Conservation (phyloP, 1,140 invertebrate species). For the Drosophila simulans region DNA sequence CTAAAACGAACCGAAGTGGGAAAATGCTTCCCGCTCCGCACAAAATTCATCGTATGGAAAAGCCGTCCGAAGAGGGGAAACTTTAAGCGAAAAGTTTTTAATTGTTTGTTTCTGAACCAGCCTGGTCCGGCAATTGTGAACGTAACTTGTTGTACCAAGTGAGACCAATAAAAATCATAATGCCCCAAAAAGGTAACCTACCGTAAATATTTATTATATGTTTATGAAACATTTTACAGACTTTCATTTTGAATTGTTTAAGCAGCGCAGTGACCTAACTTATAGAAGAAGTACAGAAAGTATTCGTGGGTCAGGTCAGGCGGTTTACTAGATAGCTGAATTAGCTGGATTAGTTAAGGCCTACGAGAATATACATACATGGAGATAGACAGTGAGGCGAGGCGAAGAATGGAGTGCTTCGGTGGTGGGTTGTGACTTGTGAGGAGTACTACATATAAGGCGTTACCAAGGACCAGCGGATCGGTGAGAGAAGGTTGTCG, state of each 20-base stretch:
- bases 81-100: conserved; percentile 73
- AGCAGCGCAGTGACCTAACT: conserved; percentile 69
- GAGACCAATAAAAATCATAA: conserved; percentile 33
- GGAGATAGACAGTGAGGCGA: conserved; percentile 20
- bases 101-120: conserved; percentile 58
- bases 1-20: conserved; percentile 30
- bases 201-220: conserved; percentile 81
- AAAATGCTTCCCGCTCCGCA: conserved; percentile 43
- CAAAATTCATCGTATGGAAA: conserved; percentile 62
- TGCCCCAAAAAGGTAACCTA: conserved; percentile 66
- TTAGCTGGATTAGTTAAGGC: conserved; percentile 28
- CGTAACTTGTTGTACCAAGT: conserved; percentile 37
- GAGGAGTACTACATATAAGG: conserved; percentile 73
- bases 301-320: conserved; percentile 8
- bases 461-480: conserved; percentile 71
- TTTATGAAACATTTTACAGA: conserved; percentile 83
- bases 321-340: conserved; percentile 37
- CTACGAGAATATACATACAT: conserved; percentile 49
- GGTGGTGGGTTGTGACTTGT: background rate
- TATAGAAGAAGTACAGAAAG: conserved; percentile 56
- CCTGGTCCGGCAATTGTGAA: conserved; percentile 39
- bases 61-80: conserved; percentile 40
- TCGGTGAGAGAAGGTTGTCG: conserved; percentile 45
- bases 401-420: conserved; percentile 14
- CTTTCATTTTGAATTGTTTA: conserved; percentile 75